Percentiles rank a stretch among this genome's conserved stretches.
Conservation (phyloP, 2,888 invertebrate species). For the Chrysomela aeneicollis region DNA sequence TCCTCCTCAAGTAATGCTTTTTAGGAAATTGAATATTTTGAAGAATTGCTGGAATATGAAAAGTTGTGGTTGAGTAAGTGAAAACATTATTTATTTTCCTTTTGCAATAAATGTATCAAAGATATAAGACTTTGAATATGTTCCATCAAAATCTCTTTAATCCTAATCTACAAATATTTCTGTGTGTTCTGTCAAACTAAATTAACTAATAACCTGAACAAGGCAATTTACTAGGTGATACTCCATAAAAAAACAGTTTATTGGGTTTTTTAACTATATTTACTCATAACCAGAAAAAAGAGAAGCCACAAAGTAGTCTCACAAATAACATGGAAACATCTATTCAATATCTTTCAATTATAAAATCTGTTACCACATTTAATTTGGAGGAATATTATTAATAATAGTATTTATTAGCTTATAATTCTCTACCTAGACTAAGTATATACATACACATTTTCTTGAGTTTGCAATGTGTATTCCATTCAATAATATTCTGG, state of each 20-base stretch:
- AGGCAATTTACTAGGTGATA: too few relatives aligned
- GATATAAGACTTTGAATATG: too few relatives aligned
- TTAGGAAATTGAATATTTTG: background rate
- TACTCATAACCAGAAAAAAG: constrained; percentile 1
- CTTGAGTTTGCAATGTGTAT: constrained; percentile 3
- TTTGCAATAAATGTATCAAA: background rate
- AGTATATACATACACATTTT: constrained; percentile 4
- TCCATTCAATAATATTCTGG: background rate
- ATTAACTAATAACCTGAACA: too few relatives aligned
- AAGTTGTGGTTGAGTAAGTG: background rate
- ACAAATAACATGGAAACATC: background rate
- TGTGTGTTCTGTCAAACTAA: too few relatives aligned
- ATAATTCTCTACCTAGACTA: background rate
- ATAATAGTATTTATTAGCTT: background rate
- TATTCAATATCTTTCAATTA: background rate
- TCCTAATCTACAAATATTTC: too few relatives aligned
- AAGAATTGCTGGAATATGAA: background rate
- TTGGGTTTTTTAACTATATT: background rate
- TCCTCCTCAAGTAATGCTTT: too few relatives aligned
- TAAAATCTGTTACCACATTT: background rate
- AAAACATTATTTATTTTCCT: background rate
- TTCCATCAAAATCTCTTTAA: too few relatives aligned
- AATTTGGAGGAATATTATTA: background rate
- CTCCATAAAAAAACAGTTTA: background rate
- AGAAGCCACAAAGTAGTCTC: constrained; percentile 4